Conservation (phyloP, 2,113 vertebrate species). For the Bagarius yarrelli region DNA sequence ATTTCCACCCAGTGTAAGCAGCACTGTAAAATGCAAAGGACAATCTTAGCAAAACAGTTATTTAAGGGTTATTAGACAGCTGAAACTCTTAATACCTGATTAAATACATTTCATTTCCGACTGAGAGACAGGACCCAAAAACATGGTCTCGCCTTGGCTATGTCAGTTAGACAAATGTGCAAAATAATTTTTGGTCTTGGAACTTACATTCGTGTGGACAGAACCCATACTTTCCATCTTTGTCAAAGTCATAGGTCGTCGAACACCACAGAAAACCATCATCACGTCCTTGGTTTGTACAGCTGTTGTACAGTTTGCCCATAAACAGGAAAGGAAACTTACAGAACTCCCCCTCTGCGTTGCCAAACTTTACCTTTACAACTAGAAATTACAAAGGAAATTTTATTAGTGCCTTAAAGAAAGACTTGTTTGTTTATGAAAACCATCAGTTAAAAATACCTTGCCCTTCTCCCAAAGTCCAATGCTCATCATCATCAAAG, state of each 20-base stretch:
- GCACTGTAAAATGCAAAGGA: slow-evolving; percentile 67
- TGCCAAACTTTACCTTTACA: slow-evolving; percentile 94
- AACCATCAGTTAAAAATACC: slow-evolving; percentile 66
- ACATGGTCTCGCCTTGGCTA: background rate
- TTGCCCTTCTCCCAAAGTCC: slow-evolving; percentile 96
- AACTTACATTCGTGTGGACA: slow-evolving; percentile 96
- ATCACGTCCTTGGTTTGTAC: slow-evolving; percentile 82
- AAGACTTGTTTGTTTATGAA: background rate
- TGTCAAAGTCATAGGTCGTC: slow-evolving; percentile 90
- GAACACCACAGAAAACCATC: slow-evolving; percentile 98
- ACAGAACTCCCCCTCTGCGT: slow-evolving; percentile 94
- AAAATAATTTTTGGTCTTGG: background rate
- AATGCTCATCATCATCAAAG: slow-evolving; percentile 97
- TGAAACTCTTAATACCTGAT: background rate
- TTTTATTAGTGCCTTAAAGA: background rate
- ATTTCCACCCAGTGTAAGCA: slow-evolving; percentile 93
- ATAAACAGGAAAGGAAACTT: slow-evolving; percentile 95
- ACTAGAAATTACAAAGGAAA: slow-evolving; percentile 65
- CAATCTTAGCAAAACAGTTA: background rate
- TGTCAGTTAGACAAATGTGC: background rate
- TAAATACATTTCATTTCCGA: background rate
- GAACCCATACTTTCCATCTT: slow-evolving; percentile 94
- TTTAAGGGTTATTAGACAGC: too few species aligned
- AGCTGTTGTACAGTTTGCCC: slow-evolving; percentile 90
- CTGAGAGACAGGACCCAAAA: background rate